Percentiles rank a stretch among this genome's conserved stretches.
Evolutionary conservation across 2,888 invertebrate genomes (phyloP).

Genomic region (Drosophila anceps): DNA sequence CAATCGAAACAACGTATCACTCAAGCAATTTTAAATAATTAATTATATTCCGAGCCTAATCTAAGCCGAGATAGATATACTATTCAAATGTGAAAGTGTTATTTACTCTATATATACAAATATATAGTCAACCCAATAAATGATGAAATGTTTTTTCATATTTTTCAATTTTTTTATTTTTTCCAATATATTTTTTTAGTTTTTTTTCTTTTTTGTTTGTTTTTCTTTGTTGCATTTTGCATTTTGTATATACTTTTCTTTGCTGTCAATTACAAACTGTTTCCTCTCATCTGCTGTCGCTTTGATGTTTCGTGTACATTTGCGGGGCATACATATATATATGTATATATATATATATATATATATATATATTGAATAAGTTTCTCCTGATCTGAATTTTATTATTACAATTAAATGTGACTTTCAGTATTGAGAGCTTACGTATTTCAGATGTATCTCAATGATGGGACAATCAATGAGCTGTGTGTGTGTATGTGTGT

Average conservation of each 20-base stretch:
- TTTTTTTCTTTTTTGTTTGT: slow-evolving; percentile 60
- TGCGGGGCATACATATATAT: slow-evolving; percentile 41
- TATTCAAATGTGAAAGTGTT: not conserved
- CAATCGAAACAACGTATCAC: not conserved
- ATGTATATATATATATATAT: too few species aligned
- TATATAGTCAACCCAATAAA: not conserved
- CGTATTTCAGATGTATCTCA: slow-evolving; percentile 41
- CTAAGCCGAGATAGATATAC: not conserved
- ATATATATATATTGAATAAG: slow-evolving; percentile 28
- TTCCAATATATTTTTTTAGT: slow-evolving; percentile 75
- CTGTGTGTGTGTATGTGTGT: slow-evolving; percentile 3
- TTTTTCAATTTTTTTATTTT: slow-evolving; percentile 80
- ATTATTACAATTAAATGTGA: slow-evolving; percentile 32
- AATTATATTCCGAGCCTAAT: not conserved
- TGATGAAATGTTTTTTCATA: slow-evolving; percentile 22
- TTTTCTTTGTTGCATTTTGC: slow-evolving; percentile 69
- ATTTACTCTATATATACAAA: not conserved
- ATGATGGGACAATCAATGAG: slow-evolving; percentile 26
- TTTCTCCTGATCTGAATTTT: slow-evolving; percentile 36
- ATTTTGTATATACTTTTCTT: slow-evolving; percentile 66
- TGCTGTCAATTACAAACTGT: slow-evolving; percentile 67
- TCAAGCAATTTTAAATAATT: not conserved
- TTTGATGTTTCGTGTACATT: slow-evolving; percentile 49
- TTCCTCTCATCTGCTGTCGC: slow-evolving; percentile 47
- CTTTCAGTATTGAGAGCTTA: slow-evolving; percentile 49